Evolutionary conservation across 2,888 invertebrate genomes (phyloP).

Genomic region (Cryptocephalus moraei): DNA sequence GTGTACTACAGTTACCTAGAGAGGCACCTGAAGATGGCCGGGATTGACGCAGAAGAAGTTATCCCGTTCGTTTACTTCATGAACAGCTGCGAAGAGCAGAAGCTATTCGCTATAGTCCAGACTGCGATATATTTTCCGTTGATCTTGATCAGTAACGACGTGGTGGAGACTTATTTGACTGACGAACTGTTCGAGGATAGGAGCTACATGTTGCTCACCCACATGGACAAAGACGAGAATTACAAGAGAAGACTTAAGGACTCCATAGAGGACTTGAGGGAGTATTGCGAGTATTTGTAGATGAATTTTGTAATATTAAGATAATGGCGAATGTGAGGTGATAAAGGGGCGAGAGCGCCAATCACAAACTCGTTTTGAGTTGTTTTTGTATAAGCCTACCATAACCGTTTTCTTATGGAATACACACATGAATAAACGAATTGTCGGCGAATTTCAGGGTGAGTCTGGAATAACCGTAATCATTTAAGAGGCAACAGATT

Average conservation of each 20-base stretch:
- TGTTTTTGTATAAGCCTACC: too few relatives aligned
- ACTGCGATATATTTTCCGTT: slow-evolving; percentile 28
- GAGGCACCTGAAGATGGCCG: slow-evolving; percentile 19
- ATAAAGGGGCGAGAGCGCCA: too few relatives aligned
- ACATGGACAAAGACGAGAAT: slow-evolving; percentile 20
- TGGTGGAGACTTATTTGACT: slow-evolving; percentile 19
- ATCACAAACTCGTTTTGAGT: too few relatives aligned
- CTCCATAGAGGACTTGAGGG: slow-evolving; percentile 23
- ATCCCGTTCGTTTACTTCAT: slow-evolving; percentile 26
- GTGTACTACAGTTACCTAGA: slow-evolving; percentile 30
- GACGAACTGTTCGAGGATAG: slow-evolving; percentile 25
- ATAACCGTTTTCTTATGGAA: too few relatives aligned
- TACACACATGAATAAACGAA: too few relatives aligned
- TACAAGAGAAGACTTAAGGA: slow-evolving; percentile 20
- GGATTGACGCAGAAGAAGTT: slow-evolving; percentile 19
- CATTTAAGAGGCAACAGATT: too few relatives aligned
- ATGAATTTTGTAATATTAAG: neutral
- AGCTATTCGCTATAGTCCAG: slow-evolving; percentile 25
- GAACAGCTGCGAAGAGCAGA: slow-evolving; percentile 29
- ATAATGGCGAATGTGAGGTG: neutral
- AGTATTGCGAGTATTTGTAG: slow-evolving; percentile 18
- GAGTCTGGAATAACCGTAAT: too few relatives aligned
- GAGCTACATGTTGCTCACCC: slow-evolving; percentile 20
- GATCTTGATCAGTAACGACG: slow-evolving; percentile 20
- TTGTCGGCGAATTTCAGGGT: too few relatives aligned